phyloP scores from a whole-genome alignment of 1,140 invertebrate species.

The Drosophila yakuba region DNA sequence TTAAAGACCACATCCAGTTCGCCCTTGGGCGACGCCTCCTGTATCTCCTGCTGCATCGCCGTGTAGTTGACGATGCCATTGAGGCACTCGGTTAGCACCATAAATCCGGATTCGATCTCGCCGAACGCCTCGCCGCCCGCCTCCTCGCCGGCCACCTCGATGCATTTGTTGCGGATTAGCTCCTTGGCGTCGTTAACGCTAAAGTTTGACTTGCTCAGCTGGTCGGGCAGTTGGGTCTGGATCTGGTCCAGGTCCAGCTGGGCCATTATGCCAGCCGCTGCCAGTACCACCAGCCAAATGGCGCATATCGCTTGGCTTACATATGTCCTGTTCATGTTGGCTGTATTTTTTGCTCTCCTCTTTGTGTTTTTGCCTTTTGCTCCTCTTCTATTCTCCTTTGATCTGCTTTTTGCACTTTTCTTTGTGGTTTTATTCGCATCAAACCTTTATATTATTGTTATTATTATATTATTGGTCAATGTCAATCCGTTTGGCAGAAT shows the following conservation, averaged over 20 bases:
- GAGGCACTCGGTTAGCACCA: conserved; percentile 84
- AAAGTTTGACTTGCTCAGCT: conserved; percentile 55
- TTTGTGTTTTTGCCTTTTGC: background rate
- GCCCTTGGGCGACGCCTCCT: conserved; percentile 87
- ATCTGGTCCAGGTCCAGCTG: conserved; percentile 53
- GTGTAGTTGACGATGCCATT: conserved; percentile 85
- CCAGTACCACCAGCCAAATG: conserved; percentile 8
- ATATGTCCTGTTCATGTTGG: conserved; percentile 12
- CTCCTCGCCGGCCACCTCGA: conserved; percentile 73
- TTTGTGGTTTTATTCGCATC: background rate
- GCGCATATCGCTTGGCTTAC: background rate
- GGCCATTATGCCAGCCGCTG: conserved; percentile 16
- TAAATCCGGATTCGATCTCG: conserved; percentile 56
- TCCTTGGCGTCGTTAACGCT: conserved; percentile 49
- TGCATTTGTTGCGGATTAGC: conserved; percentile 68
- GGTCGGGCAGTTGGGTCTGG: conserved; percentile 58
- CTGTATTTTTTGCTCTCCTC: background rate
- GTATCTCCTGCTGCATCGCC: conserved; percentile 87
- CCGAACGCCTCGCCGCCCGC: conserved; percentile 50
- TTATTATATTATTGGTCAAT: no score
- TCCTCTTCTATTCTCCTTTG: background rate
- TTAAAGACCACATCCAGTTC: conserved; percentile 86
- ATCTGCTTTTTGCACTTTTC: background rate
- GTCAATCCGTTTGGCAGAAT: background rate
- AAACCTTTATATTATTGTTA: background rate